Evolutionary conservation across 1,140 invertebrate species (phyloP), one percentile per base, ranked within the genome.

Genomic region (Drosophila nigrodunni): DNA sequence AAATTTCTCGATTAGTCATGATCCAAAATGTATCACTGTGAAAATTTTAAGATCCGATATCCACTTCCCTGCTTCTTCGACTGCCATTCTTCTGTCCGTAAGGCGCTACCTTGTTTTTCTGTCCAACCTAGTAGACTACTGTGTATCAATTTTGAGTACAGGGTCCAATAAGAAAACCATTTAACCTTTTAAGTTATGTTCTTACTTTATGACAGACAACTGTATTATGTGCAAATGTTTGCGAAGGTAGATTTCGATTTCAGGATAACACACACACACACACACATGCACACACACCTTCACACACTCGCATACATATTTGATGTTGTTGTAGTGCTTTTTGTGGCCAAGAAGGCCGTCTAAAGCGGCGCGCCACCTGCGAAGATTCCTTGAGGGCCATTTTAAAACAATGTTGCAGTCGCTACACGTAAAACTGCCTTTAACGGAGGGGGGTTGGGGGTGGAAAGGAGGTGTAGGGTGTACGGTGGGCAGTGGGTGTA

Each of bases 361-460:
- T 15, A 47, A 21, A 21, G 18, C 15, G 15, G n/a, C 41, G 41
- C 35, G 54, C 54, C 65, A 68, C 65, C 65, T 55, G 68, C 50
- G 52, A 70, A 59, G 43, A 70, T 58, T 74, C 72, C 67, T 74
- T 70, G 72, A 74, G 72, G 66, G 72, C 57, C 66, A 57, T 62
- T 70, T 70, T 50, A 34, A 62, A 55, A 61, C 57, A 74, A 69
- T 74, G 57, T 61, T 69, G 65, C 65, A 60, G 9, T 60, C 61
- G 59, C 68, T 55, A 39, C 34, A 35, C 50, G 13, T 37, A 34
- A 13, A 41, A 18, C 43, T 37, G 50, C 37, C 37, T 25, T 18
- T 54, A 9, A 13, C 5, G 47, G 41, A 15, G 6, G 60, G 3
- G n/a, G 25, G 30, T 8, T n/a, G 58, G 46, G 37, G 54, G 11